A percentile compares a stretch with the other conserved stretches of the same genome.
Conservation (phyloP, 2,888 invertebrate genomes). For the Drosophila formosana region DNA sequence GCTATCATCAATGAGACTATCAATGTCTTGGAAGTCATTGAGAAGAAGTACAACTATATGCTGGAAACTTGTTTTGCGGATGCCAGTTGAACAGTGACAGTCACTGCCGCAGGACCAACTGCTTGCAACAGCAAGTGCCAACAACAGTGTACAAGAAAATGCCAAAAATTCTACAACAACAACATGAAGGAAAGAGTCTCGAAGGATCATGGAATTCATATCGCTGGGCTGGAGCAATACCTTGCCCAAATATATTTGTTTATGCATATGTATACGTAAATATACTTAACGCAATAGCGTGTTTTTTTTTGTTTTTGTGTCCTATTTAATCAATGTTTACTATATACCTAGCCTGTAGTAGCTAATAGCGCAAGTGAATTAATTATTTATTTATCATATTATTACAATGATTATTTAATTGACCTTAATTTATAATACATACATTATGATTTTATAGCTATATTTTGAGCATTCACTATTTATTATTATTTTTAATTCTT, state of each 20-base stretch:
- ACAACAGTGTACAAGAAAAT: conserved; percentile 38
- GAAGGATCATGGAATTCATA: conserved; percentile 3
- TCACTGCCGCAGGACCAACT: not conserved
- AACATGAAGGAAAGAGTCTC: not conserved
- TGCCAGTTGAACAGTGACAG: no score
- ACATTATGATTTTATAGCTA: not conserved
- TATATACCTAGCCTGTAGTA: conserved; percentile 33
- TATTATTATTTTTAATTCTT: conserved; percentile 8
- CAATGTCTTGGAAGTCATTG: conserved; percentile 35
- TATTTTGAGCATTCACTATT: not conserved
- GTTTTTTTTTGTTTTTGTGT: conserved; percentile 3
- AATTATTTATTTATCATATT: conserved; percentile 24
- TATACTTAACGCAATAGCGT: not conserved
- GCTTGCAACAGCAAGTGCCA: not conserved
- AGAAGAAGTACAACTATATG: conserved; percentile 39
- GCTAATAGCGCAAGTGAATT: conserved; percentile 4
- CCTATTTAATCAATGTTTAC: conserved; percentile 11
- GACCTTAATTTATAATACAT: not conserved
- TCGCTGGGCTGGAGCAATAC: not conserved
- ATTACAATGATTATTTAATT: conserved; percentile 14
- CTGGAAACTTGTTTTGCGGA: not conserved
- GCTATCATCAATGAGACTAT: conserved; percentile 41
- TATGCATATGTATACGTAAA: not conserved
- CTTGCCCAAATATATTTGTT: not conserved
- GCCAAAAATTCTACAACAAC: conserved; percentile 38